phyloP scores from a whole-genome alignment of 2,888 invertebrate species.

The Amphimallon solstitiale region DNA sequence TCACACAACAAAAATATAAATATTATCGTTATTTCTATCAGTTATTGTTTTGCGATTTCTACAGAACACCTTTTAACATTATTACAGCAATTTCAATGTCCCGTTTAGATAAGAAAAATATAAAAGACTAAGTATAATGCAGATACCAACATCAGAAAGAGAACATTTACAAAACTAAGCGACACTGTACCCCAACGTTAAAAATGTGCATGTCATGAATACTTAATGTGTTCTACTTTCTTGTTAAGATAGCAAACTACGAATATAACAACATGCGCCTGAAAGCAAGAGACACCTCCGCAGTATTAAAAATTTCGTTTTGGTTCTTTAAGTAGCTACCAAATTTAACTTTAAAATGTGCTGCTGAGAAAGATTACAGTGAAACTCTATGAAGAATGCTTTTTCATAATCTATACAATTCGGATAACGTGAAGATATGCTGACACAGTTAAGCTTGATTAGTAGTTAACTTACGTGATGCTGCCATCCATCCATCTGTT shows the following conservation, averaged over 20 bases:
- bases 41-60: too few relatives aligned
- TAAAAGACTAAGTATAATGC: too few relatives aligned
- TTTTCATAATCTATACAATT: not conserved
- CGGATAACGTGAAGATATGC: not conserved
- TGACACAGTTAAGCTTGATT: not conserved
- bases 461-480: not conserved
- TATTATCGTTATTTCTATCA: too few relatives aligned
- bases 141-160: not conserved
- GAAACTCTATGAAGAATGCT: not conserved
- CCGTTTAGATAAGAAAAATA: too few relatives aligned
- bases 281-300: constrained; percentile 10
- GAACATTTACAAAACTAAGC: not conserved
- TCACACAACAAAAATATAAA: too few relatives aligned
- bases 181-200: constrained; percentile 4
- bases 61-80: too few relatives aligned
- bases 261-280: not conserved
- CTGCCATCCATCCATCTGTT: not conserved
- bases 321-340: not conserved
- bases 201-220: constrained; percentile 9
- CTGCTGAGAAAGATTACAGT: not conserved
- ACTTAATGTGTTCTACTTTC: constrained; percentile 5
- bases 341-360: constrained; percentile 11
- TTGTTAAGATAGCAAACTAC: not conserved
- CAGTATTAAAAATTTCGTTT: constrained; percentile 15
- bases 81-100: too few relatives aligned